Evolutionary conservation across 2,797 vertebrate genomes (phyloP).

Genomic region (Spheniscus humboldti): DNA sequence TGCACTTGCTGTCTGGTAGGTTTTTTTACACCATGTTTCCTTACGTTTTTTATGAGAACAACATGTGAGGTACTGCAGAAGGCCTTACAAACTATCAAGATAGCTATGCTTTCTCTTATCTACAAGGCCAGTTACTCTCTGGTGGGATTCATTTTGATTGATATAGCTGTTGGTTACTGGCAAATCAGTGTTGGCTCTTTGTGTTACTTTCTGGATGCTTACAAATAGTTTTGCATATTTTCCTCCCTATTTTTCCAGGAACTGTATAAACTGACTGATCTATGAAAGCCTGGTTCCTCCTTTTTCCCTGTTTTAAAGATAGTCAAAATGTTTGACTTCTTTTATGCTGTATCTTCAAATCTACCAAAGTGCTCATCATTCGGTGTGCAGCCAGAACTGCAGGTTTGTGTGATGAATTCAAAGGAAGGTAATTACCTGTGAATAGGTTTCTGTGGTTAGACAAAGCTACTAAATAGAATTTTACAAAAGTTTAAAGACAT

Average conservation of each 20-base stretch:
- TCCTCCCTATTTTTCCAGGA: neutral
- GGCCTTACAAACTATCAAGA: neutral
- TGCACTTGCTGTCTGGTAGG: neutral
- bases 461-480: neutral
- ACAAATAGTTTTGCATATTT: neutral
- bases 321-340: neutral
- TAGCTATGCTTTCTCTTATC: neutral
- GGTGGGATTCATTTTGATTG: neutral
- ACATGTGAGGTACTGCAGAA: neutral
- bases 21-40: neutral
- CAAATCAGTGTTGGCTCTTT: neutral
- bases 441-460: neutral
- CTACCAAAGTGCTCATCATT: neutral
- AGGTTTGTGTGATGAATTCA: neutral
- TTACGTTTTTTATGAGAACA: neutral
- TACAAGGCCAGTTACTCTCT: neutral
- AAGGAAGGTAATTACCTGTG: neutral
- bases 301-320: neutral
- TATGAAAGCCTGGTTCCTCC: neutral
- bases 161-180: neutral
- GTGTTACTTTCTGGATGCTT: neutral
- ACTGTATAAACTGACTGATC: neutral
- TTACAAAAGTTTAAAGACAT: neutral
- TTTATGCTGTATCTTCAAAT: neutral
- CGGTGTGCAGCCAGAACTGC: neutral